phyloP scores from a whole-genome alignment of 1,140 invertebrate species.

The Pomphorhynchus laevis region DNA sequence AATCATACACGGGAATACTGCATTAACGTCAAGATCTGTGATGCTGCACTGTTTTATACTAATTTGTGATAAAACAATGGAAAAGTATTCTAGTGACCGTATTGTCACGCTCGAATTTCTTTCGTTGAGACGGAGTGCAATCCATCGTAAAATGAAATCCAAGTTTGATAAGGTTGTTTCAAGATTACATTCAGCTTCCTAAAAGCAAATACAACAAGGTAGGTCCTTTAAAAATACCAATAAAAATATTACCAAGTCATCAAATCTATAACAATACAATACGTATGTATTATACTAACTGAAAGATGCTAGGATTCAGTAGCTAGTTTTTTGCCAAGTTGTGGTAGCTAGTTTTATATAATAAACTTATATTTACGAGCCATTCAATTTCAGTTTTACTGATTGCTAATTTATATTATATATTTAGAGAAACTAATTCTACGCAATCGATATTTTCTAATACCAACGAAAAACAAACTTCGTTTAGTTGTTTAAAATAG shows the following conservation, averaged over 20 bases:
- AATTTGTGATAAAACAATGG: slow-evolving; percentile 38
- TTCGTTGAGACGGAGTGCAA: slow-evolving; percentile 73
- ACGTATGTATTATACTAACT: no score
- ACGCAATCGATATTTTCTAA: no score
- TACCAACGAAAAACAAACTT: no score
- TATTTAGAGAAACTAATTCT: no score
- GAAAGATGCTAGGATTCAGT: no score
- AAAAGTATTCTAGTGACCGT: slow-evolving; percentile 60
- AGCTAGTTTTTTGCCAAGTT: no score
- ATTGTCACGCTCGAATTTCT: slow-evolving; percentile 80
- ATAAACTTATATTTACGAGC: no score
- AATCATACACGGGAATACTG: slow-evolving; percentile 66
- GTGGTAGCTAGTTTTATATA: no score
- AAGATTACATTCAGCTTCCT: slow-evolving; percentile 34
- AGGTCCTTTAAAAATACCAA: no score
- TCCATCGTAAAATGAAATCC: slow-evolving; percentile 74
- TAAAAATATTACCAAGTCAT: not conserved
- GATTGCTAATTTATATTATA: no score
- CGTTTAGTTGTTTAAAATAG: no score
- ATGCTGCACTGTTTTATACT: slow-evolving; percentile 43
- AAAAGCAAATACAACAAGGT: slow-evolving; percentile 11
- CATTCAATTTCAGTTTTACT: no score
- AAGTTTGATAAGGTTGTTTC: slow-evolving; percentile 48
- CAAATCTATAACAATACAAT: not conserved
- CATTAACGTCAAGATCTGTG: slow-evolving; percentile 49